phyloP scores from a whole-genome alignment of 2,797 vertebrate species.

The Coracias cyanogaster region DNA sequence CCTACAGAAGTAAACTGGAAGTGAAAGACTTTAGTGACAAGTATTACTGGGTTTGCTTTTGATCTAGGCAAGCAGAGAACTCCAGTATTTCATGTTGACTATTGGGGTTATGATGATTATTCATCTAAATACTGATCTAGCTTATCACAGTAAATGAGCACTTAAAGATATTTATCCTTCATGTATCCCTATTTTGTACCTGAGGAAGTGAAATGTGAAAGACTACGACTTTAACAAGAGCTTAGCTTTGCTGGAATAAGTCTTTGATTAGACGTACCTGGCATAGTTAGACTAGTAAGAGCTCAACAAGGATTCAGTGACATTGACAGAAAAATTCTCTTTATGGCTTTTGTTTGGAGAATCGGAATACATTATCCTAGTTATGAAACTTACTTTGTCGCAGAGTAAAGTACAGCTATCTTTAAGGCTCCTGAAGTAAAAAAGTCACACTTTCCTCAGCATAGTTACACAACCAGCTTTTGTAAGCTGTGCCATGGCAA shows the following conservation, averaged over 20 bases:
- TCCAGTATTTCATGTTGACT: not conserved
- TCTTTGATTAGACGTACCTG: not conserved
- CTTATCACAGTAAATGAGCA: not conserved
- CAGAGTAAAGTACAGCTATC: not conserved
- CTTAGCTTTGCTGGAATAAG: not conserved
- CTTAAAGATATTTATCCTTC: not conserved
- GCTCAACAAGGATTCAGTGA: not conserved
- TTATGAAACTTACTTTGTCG: not conserved
- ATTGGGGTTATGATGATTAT: not conserved
- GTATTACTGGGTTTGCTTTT: not conserved
- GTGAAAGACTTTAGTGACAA: not conserved
- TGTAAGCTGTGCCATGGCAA: not conserved
- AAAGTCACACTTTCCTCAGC: not conserved
- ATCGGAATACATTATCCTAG: not conserved
- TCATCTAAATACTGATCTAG: not conserved
- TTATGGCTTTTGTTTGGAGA: not conserved
- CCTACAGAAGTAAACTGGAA: not conserved
- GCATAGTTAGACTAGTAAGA: not conserved
- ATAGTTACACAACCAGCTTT: not conserved
- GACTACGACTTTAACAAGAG: not conserved
- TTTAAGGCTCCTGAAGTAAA: not conserved
- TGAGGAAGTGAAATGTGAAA: not conserved
- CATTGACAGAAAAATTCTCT: not conserved
- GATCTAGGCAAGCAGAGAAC: not conserved
- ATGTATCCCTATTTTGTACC: not conserved